A percentile compares a stretch with the other conserved stretches of the same genome.
These are phyloP conservation scores for Himantopus leucocephalus DNA, from an alignment of 2,113 vertebrate genomes.

Conservation along the genomic window DNA sequence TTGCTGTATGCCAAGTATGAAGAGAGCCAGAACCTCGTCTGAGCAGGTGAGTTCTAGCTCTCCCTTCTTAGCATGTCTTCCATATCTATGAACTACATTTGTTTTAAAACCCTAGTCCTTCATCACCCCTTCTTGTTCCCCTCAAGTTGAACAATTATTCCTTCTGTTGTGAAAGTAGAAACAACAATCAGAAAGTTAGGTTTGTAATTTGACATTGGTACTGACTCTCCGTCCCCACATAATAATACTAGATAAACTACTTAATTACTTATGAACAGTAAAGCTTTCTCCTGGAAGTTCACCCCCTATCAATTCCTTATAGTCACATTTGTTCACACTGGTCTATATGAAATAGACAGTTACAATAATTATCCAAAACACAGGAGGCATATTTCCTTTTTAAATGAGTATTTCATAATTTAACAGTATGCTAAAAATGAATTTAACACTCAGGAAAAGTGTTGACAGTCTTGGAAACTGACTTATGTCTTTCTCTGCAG, in stretches of 20 bases:
- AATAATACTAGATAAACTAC: background rate
- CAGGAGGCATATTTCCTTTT: background rate
- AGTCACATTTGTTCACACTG: background rate
- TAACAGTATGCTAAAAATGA: slow-evolving; percentile 5
- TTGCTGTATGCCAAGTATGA: background rate
- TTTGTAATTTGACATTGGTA: background rate
- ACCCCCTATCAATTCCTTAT: background rate
- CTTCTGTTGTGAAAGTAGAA: background rate
- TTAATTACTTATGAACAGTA: background rate
- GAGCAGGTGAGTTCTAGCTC: background rate
- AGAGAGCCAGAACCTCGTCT: background rate
- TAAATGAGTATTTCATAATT: slow-evolving; percentile 30
- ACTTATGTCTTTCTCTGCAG: background rate
- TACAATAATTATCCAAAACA: background rate
- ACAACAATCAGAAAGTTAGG: background rate
- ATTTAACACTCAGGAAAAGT: slow-evolving; percentile 4
- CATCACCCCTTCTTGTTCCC: background rate
- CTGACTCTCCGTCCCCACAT: background rate
- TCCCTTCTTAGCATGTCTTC: background rate
- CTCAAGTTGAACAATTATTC: background rate
- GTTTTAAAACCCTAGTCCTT: background rate
- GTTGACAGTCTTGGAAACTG: slow-evolving; percentile 37
- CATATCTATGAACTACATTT: background rate
- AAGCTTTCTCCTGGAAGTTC: background rate
- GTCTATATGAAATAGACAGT: background rate